phyloP scores from a whole-genome alignment of 2,888 invertebrate species.

The Cepaea hortensis region DNA sequence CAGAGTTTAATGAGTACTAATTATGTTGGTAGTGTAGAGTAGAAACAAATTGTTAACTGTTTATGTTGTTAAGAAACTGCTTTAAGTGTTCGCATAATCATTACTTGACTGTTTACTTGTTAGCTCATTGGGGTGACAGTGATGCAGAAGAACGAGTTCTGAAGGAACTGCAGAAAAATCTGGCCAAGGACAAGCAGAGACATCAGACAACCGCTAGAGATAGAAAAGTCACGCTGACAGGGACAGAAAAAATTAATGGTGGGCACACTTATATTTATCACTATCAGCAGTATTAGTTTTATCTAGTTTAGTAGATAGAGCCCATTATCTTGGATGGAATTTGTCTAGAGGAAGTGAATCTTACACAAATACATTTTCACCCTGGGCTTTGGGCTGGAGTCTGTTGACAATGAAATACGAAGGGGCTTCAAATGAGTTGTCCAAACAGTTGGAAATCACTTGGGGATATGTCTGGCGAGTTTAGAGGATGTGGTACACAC shows the following conservation, averaged over 20 bases:
- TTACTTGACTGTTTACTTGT: neutral
- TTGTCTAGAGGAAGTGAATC: too few species aligned
- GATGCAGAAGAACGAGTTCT: slow-evolving; percentile 47
- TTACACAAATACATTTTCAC: too few species aligned
- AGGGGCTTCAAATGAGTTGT: too few species aligned
- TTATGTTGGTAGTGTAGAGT: too few species aligned
- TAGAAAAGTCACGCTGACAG: slow-evolving; percentile 34
- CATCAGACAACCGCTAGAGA: slow-evolving; percentile 20
- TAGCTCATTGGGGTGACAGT: slow-evolving; percentile 47
- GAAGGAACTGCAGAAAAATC: slow-evolving; percentile 39
- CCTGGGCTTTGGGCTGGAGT: too few species aligned
- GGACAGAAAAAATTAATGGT: slow-evolving; percentile 12
- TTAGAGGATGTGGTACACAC: too few species aligned
- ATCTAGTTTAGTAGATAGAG: neutral
- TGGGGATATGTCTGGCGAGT: too few species aligned
- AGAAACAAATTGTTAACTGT: too few species aligned
- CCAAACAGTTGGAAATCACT: too few species aligned
- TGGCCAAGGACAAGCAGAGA: slow-evolving; percentile 35
- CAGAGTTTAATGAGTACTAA: too few species aligned
- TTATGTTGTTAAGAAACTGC: too few species aligned
- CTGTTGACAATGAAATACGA: too few species aligned
- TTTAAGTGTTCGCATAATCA: neutral
- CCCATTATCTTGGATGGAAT: neutral
- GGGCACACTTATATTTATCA: neutral
- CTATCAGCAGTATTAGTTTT: neutral